Percentiles rank a stretch among this genome's conserved stretches.
Evolutionary conservation across 2,888 invertebrate genomes (phyloP).

Genomic region (Agriotes lineatus): DNA sequence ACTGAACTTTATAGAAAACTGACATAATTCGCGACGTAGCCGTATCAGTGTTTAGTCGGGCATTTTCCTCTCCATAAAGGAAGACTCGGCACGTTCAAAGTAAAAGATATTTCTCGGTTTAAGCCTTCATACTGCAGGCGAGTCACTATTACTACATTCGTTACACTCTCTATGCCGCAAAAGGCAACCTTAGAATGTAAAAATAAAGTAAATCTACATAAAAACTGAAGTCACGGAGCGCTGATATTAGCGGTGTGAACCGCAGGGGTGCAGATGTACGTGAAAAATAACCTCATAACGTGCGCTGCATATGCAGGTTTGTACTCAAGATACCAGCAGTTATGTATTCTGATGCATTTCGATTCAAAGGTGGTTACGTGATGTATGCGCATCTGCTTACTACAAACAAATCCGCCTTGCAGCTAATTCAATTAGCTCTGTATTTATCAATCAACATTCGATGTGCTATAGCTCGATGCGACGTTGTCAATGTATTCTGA

Average conservation of each 20-base stretch:
- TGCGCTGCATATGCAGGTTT: conserved; percentile 50
- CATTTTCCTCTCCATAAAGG: conserved; percentile 5
- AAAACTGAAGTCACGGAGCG: conserved; percentile 53
- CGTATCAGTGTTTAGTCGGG: neutral
- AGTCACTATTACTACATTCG: conserved; percentile 40
- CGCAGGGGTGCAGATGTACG: conserved; percentile 53
- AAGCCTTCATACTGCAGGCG: conserved; percentile 29
- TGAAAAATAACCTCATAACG: conserved; percentile 55
- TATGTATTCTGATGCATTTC: conserved; percentile 1
- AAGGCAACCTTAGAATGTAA: conserved; percentile 49
- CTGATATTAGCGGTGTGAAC: conserved; percentile 52
- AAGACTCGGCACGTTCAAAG: conserved; percentile 23
- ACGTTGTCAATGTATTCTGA: no score
- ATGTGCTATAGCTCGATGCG: no score
- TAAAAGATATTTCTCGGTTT: conserved; percentile 26
- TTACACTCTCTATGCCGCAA: conserved; percentile 31
- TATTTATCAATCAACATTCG: no score
- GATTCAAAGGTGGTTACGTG: neutral
- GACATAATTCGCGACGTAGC: neutral
- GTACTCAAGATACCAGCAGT: conserved; percentile 17
- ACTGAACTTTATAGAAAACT: neutral
- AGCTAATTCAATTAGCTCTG: no score
- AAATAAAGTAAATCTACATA: conserved; percentile 54
- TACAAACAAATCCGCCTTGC: no score
- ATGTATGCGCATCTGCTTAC: no score